Evolutionary conservation across 2,888 invertebrate genomes (phyloP).

Genomic region (Augochlorella aurata): DNA sequence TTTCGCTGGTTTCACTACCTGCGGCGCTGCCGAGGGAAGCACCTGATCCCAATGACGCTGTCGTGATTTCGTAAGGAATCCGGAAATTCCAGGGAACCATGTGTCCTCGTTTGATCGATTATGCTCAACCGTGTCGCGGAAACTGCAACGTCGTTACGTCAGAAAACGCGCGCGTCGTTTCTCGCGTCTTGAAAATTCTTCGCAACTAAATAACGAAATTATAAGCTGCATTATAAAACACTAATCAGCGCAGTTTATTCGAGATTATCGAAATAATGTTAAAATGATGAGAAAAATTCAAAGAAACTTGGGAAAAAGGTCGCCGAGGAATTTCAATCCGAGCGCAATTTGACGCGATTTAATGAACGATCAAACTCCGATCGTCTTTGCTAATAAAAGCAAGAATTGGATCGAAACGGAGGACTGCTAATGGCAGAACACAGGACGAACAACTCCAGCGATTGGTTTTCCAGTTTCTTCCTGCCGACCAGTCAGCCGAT

Average conservation of each 20-base stretch:
- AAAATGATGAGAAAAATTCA: background rate
- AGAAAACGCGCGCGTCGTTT: background rate
- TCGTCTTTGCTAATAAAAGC: background rate
- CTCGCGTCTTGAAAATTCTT: no score
- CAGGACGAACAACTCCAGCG: background rate
- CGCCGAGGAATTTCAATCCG: background rate
- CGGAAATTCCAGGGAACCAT: slow-evolving; percentile 71
- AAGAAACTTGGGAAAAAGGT: background rate
- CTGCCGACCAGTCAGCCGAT: slow-evolving; percentile 23
- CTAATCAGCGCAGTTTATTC: no score
- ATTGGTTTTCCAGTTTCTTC: slow-evolving; percentile 42
- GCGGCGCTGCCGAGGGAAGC: slow-evolving; percentile 20
- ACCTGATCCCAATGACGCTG: slow-evolving; percentile 11
- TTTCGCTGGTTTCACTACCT: slow-evolving; percentile 17
- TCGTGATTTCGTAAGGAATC: slow-evolving; percentile 43
- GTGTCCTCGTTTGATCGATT: slow-evolving; percentile 34
- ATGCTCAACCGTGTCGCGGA: background rate
- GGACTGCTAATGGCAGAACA: slow-evolving; percentile 22
- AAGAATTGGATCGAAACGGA: slow-evolving; percentile 16
- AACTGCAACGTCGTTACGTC: background rate
- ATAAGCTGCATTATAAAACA: no score
- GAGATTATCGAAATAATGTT: background rate
- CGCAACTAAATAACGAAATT: no score
- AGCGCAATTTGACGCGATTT: background rate
- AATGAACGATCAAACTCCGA: background rate